phyloP scores from a whole-genome alignment of 1,140 invertebrate genomes.

The Atopsyche davidsoni region DNA sequence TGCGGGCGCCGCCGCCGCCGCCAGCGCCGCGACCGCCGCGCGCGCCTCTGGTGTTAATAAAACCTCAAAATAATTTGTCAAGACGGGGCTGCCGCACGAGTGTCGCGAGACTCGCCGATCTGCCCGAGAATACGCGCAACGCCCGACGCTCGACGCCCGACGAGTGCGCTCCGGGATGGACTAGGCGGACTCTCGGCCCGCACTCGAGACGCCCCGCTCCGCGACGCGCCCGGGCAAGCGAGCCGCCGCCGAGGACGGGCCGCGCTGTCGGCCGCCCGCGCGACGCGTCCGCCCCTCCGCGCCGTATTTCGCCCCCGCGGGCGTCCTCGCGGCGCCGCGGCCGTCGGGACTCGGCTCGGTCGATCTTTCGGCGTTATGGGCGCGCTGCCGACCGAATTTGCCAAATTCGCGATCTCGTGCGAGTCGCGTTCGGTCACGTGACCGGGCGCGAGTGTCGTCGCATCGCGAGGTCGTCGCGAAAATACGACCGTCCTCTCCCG shows the following conservation, averaged over 20 bases:
- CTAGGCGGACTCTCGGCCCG: slow-evolving; percentile 11
- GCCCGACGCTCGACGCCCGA: slow-evolving; percentile 1
- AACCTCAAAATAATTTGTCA: slow-evolving; percentile 20
- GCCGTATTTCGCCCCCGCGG: not conserved
- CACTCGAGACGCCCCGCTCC: not conserved
- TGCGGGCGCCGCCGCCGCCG: too few species aligned
- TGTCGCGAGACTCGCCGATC: slow-evolving; percentile 8
- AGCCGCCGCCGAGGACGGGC: slow-evolving; percentile 11
- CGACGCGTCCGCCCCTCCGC: slow-evolving; percentile 6
- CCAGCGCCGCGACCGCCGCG: slow-evolving; percentile 8
- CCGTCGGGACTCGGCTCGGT: not conserved
- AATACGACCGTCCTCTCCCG: too few species aligned
- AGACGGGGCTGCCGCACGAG: slow-evolving; percentile 11
- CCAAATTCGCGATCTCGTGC: slow-evolving; percentile 17
- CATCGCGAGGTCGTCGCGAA: slow-evolving; percentile 20
- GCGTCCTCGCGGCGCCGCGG: not conserved
- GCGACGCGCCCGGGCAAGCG: slow-evolving; percentile 12
- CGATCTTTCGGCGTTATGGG: slow-evolving; percentile 1
- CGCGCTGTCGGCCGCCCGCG: slow-evolving; percentile 20
- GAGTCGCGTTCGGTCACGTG: slow-evolving; percentile 24
- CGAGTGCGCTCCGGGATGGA: slow-evolving; percentile 7
- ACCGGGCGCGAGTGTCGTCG: slow-evolving; percentile 18
- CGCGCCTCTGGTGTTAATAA: slow-evolving; percentile 19
- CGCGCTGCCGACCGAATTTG: slow-evolving; percentile 8
- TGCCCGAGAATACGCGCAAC: not conserved